These are phyloP conservation scores for Ramphastos sulfuratus DNA, from an alignment of 2,113 vertebrate genomes.

Conservation along the genomic window DNA sequence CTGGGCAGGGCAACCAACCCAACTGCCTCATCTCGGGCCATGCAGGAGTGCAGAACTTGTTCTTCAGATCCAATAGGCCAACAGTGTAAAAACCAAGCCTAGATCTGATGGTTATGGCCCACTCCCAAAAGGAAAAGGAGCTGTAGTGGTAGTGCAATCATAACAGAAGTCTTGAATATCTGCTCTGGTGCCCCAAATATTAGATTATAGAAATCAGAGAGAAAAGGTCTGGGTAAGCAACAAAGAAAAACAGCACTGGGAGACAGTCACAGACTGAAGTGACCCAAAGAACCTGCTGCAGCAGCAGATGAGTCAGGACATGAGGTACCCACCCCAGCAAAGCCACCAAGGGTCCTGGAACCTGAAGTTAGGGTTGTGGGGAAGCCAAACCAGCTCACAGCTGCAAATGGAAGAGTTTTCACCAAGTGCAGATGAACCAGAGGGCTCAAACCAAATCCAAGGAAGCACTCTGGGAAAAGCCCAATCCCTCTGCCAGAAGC, in stretches of 20 bases:
- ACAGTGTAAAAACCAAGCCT: neutral
- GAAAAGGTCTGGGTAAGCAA: neutral
- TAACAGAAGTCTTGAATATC: neutral
- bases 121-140: neutral
- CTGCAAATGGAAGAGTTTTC: neutral
- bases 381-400: neutral
- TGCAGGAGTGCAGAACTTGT: neutral
- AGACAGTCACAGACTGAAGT: neutral
- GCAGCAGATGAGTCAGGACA: neutral
- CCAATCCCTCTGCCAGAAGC: neutral
- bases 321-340: accelerated
- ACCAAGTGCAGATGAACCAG: accelerated
- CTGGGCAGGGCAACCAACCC: neutral
- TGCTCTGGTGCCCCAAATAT: neutral
- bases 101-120: neutral
- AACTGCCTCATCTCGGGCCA: neutral
- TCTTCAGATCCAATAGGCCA: neutral
- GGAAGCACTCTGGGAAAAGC: neutral
- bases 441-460: accelerated
- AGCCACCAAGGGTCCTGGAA: neutral
- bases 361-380: neutral
- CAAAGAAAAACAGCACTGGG: neutral
- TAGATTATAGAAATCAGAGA: neutral
- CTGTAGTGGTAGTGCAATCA: neutral
- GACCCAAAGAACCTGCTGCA: neutral